phyloP scores from a whole-genome alignment of 2,113 vertebrate genomes.

The Cepphus grylle region DNA sequence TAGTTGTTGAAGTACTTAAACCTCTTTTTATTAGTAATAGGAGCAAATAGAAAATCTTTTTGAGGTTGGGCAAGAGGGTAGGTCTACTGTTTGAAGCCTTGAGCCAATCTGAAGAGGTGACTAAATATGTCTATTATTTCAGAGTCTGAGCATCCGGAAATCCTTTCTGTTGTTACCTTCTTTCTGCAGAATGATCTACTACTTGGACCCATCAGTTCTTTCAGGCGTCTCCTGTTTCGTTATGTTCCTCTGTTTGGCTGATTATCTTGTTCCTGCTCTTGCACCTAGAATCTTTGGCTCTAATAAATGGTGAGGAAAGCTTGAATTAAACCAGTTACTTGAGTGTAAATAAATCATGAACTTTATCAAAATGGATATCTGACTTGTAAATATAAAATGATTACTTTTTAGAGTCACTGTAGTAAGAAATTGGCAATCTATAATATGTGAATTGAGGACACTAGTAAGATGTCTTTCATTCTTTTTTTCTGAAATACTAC shows the following conservation, averaged over 20 bases:
- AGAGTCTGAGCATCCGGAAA: background rate
- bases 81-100: background rate
- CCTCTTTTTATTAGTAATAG: background rate
- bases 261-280: slow-evolving; percentile 95
- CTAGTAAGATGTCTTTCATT: background rate
- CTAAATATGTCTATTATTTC: background rate
- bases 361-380: background rate
- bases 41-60: background rate
- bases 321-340: background rate
- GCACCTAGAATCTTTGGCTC: slow-evolving; percentile 93
- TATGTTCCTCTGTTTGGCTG: slow-evolving; percentile 94
- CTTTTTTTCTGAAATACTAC: background rate
- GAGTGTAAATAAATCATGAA: background rate
- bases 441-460: background rate
- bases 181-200: slow-evolving; percentile 89
- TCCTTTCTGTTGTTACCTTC: background rate
- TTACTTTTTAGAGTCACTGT: background rate
- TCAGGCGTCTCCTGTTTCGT: slow-evolving; percentile 91
- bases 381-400: background rate
- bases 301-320: slow-evolving; percentile 88
- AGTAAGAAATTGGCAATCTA: background rate
- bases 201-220: slow-evolving; percentile 94
- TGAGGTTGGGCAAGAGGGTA: background rate
- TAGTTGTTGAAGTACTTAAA: background rate
- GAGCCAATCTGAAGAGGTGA: background rate